phyloP scores from a whole-genome alignment of 2,888 invertebrate species.

The Margaritifera margaritifera region DNA sequence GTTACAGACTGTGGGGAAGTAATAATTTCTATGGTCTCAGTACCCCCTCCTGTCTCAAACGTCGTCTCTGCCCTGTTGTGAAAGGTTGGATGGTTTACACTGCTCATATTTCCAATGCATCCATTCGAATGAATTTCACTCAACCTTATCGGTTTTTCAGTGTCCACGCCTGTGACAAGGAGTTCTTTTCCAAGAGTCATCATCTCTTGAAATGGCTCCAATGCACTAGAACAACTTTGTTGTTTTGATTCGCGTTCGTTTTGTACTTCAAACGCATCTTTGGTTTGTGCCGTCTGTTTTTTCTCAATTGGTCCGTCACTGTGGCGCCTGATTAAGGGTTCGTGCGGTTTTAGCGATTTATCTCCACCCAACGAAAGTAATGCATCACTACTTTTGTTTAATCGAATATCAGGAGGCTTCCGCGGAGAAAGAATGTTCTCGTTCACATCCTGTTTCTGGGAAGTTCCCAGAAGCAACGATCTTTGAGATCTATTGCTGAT shows the following conservation, averaged over 20 bases:
- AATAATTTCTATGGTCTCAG: neutral
- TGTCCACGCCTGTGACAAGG: neutral
- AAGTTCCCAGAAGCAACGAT: no score
- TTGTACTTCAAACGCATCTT: constrained; percentile 1
- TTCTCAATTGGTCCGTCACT: constrained; percentile 28
- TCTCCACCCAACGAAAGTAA: constrained; percentile 7
- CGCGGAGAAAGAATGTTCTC: no score
- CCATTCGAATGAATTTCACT: constrained; percentile 12
- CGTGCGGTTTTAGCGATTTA: constrained; percentile 20
- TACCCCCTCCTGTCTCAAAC: no score
- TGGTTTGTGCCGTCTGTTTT: constrained; percentile 7
- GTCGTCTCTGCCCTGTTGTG: no score
- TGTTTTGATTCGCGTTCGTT: constrained; percentile 1
- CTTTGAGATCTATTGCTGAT: no score
- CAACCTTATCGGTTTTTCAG: neutral
- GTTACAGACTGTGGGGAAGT: constrained; percentile 6
- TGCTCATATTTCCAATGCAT: neutral
- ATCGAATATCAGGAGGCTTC: neutral
- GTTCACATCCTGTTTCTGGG: no score
- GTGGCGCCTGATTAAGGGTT: constrained; percentile 22
- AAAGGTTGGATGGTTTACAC: no score
- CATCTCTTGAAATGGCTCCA: constrained; percentile 2
- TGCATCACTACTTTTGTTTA: constrained; percentile 13
- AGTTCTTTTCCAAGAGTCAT: neutral
- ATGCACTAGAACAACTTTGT: neutral